Percentiles rank a stretch among this genome's conserved stretches.
Evolutionary conservation across 2,888 invertebrate species (phyloP).

Genomic region (Drosophila kanekoi): DNA sequence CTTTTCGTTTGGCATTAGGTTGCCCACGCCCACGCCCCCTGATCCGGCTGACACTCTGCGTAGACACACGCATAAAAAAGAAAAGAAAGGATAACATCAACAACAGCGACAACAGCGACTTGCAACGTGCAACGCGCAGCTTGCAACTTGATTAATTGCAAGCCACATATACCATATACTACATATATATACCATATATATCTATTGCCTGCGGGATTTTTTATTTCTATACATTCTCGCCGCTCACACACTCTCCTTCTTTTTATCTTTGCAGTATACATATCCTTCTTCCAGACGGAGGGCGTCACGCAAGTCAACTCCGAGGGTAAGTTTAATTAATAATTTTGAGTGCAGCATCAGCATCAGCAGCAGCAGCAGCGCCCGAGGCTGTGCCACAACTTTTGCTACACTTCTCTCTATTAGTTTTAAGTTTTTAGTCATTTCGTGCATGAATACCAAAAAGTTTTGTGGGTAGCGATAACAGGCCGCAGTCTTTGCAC

Average conservation of each 20-base stretch:
- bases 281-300: slow-evolving; percentile 79
- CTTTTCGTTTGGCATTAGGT: slow-evolving; percentile 24
- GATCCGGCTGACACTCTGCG: slow-evolving; percentile 39
- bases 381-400: slow-evolving; percentile 51
- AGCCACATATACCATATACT: slow-evolving; percentile 24
- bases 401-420: slow-evolving; percentile 74
- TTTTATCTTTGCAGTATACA: slow-evolving; percentile 76
- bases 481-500: slow-evolving; percentile 69
- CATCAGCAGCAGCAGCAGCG: slow-evolving; percentile 20
- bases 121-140: slow-evolving; percentile 48
- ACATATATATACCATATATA: slow-evolving; percentile 11
- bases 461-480: slow-evolving; percentile 66
- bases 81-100: slow-evolving; percentile 19
- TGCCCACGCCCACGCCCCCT: background rate
- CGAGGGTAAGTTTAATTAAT: slow-evolving; percentile 85
- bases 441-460: slow-evolving; percentile 78
- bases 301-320: slow-evolving; percentile 81
- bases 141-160: slow-evolving; percentile 80
- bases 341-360: slow-evolving; percentile 67
- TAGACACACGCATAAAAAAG: slow-evolving; percentile 16
- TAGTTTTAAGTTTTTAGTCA: slow-evolving; percentile 77
- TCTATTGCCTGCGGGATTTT: slow-evolving; percentile 45
- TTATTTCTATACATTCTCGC: background rate
- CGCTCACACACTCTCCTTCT: slow-evolving; percentile 2
- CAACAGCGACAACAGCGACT: slow-evolving; percentile 32